These are phyloP conservation scores for Enteromius treurensis DNA, from an alignment of 2,797 vertebrate genomes.

Conservation along the genomic window DNA sequence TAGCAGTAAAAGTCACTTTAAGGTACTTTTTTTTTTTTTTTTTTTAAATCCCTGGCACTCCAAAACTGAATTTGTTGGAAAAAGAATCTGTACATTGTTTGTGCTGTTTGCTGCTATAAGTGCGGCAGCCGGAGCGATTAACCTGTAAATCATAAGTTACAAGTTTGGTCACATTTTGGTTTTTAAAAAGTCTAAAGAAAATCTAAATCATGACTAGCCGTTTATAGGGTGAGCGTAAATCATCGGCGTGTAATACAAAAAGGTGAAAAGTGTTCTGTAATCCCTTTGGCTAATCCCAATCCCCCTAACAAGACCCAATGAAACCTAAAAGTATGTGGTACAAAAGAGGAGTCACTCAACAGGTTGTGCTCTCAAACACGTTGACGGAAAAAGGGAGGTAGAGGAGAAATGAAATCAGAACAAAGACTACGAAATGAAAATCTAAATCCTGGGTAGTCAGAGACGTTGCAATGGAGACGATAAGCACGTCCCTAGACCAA, in stretches of 20 bases:
- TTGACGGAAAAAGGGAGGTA: conserved; percentile 27
- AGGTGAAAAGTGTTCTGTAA: conserved; percentile 49
- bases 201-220: conserved; percentile 44
- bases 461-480: conserved; percentile 55
- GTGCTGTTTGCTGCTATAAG: conserved; percentile 49
- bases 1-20: conserved; percentile 62
- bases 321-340: conserved; percentile 40
- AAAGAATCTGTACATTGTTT: conserved; percentile 65
- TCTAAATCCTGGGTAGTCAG: conserved; percentile 49
- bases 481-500: conserved; percentile 59
- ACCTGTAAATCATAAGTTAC: conserved; percentile 60
- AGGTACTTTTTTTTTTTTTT: conserved; percentile 50
- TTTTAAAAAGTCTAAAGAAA: conserved; percentile 38
- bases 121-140: conserved; percentile 49
- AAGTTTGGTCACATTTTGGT: conserved; percentile 67
- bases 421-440: conserved; percentile 15
- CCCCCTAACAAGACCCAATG: conserved; percentile 36
- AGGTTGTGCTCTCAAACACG: conserved; percentile 42
- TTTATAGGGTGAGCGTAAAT: conserved; percentile 48
- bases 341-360: conserved; percentile 60
- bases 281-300: conserved; percentile 37
- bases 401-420: conserved; percentile 8
- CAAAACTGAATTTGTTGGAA: conserved; percentile 59
- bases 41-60: conserved; percentile 54
- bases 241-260: conserved; percentile 45